Percentiles rank a stretch among this genome's conserved stretches.
phyloP scores from a whole-genome alignment of 2,113 vertebrate genomes.

The Crotalus helleri region DNA sequence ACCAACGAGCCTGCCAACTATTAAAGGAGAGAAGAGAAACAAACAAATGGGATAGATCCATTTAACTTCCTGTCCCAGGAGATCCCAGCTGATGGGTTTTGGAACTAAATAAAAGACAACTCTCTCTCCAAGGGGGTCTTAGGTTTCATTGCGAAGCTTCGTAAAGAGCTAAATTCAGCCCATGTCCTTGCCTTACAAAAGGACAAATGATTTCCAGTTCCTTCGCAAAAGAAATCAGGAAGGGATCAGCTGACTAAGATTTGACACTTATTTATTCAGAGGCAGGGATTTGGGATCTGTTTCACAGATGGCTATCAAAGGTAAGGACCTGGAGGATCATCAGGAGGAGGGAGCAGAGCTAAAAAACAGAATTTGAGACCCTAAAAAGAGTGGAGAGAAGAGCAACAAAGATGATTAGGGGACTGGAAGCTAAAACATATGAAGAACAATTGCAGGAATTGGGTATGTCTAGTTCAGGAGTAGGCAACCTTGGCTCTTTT shows the following conservation, averaged over 20 bases:
- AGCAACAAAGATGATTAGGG: too few relatives aligned
- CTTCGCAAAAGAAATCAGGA: conserved; percentile 17
- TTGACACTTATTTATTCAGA: background rate
- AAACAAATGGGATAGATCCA: conserved; percentile 13
- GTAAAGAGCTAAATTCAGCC: conserved; percentile 58
- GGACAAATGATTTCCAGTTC: conserved; percentile 51
- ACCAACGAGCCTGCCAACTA: conserved; percentile 29
- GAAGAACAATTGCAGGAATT: too few relatives aligned
- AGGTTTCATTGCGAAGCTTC: conserved; percentile 53
- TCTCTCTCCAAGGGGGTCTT: conserved; percentile 58
- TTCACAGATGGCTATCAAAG: background rate
- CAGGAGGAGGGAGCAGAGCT: background rate
- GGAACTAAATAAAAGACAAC: conserved; percentile 48
- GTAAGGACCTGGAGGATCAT: background rate
- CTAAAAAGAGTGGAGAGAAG: too few relatives aligned
- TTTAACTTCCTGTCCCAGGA: conserved; percentile 20
- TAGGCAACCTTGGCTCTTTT: too few relatives aligned
- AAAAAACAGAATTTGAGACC: too few relatives aligned
- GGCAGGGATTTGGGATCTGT: background rate
- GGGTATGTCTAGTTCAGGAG: too few relatives aligned
- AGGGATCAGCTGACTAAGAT: conserved; percentile 26
- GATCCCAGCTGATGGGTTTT: conserved; percentile 38
- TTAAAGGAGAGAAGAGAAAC: conserved; percentile 12
- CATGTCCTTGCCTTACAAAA: conserved; percentile 54
- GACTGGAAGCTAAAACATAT: too few relatives aligned